Base-by-base conservation (phyloP, 2,888 invertebrate genomes). In the Nemotelus nigrinus region DNA sequence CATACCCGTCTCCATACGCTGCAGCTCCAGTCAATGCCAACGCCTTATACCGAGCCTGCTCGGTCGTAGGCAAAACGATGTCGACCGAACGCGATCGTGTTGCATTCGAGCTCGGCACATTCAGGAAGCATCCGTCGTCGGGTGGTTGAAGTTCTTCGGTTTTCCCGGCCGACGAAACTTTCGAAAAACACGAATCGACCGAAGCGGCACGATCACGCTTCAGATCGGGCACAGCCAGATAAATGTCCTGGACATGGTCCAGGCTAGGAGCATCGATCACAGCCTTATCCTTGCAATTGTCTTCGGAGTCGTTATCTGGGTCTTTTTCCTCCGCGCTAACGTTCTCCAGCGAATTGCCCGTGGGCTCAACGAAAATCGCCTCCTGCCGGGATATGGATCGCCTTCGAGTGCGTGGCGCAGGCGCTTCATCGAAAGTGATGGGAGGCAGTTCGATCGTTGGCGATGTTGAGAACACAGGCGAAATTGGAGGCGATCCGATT, bases 171-270 rank as follows among this genome's bases (percentile, higher is more conserved):
- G 93, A 92, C 44, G 92, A 90, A 74, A 93, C 90, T 87, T 93
- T 93, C 78, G 94, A 92, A 86, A 95, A 96, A 84, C 94, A 94
- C 39, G 95, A 95, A 85, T 96, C 96, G 2, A 96, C 95, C 0
- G 95, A 95, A 50, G 95, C 95, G 39, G 96, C 96, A 39, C 96
- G 91, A 84, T 95, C 95, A 45, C 95, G 90, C 85, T 93, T 93
- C 81, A 95, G 86, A 83, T 95, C 94, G 58, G 96, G 96, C 79
- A 96, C 96, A 78, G 94, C 91, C 64, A 94, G 87, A 84, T 93
- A 94, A 80, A 94, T 92, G 82, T 94, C 93, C 79, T 92, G 90
- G 5, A 94, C 93, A 68, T 90, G 86, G 79, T 82, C 81, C 43
- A 70, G 41, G 4, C 63, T 53, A 25, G 70, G 25, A 41, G 39